Conservation (phyloP, 2,888 invertebrate species). For the Hyalella azteca region DNA sequence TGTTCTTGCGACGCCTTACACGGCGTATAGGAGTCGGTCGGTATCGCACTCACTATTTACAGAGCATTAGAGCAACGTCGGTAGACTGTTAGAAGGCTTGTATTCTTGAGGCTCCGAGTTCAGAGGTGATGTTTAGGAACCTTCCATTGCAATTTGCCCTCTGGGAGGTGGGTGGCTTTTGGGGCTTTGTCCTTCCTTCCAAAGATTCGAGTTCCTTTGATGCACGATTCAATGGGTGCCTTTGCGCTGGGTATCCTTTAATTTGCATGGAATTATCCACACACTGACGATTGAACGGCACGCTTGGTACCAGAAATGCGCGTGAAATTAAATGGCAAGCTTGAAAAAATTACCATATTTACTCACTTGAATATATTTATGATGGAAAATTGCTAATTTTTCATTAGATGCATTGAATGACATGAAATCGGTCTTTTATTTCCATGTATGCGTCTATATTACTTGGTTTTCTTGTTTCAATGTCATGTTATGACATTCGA, state of each 20-base stretch:
- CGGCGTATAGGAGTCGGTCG: background rate
- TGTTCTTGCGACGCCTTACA: too few relatives aligned
- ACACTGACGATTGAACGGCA: background rate
- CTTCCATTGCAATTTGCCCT: slow-evolving; percentile 28
- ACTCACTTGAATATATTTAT: too few relatives aligned
- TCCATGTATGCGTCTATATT: too few relatives aligned
- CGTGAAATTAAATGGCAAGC: background rate
- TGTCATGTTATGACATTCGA: too few relatives aligned
- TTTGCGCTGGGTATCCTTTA: slow-evolving; percentile 7
- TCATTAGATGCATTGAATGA: too few relatives aligned
- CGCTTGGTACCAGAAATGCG: background rate
- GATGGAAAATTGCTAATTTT: too few relatives aligned
- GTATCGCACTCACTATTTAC: slow-evolving; percentile 37
- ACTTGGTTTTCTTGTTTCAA: too few relatives aligned
- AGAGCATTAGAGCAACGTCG: slow-evolving; percentile 33
- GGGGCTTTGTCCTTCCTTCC: slow-evolving; percentile 20
- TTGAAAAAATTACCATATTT: background rate
- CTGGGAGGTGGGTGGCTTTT: slow-evolving; percentile 23
- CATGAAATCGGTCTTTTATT: too few relatives aligned
- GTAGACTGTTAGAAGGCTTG: slow-evolving; percentile 28
- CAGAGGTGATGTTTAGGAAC: slow-evolving; percentile 31
- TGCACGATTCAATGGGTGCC: slow-evolving; percentile 15
- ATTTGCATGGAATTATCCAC: slow-evolving; percentile 12
- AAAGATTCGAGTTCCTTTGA: slow-evolving; percentile 27
- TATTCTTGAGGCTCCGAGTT: slow-evolving; percentile 29